Evolutionary conservation across 2,113 vertebrate genomes (phyloP), one percentile per base, ranked within the genome.

Genomic region (Xiphorhynchus elegans): DNA sequence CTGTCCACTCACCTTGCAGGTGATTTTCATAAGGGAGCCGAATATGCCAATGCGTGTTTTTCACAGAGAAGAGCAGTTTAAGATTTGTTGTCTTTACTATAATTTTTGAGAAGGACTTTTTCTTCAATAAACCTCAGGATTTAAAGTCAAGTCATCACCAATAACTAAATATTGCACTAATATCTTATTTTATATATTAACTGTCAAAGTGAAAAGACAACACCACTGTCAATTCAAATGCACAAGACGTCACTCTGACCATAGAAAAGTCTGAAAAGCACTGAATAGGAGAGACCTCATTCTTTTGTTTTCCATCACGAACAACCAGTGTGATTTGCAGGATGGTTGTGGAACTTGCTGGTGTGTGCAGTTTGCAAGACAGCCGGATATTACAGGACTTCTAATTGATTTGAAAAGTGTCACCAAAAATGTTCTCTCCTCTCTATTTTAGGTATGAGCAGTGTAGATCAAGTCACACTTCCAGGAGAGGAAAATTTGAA

Each of bases 1-100:
- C 44, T 88, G 46, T 6, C 53, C 1, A 0, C 25, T 83, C 3
- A 1, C 11, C 6, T 3, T 12, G 7, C 29, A 47, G n/a, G 44
- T 56, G 72, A 72, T 53, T 88, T 90, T 69, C 23, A 1, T n/a
- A 80, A 83, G 5, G 13, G 17, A 52, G 13, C 26, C 82, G 53
- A 72, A 53, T 49, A 59, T 23, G 13, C 7, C 47, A 77, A 5
- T 5, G 7, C 13, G 9, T 19, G 8, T 19, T 85, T 87, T 85
- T 58, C 39, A 80, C 63, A 47, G 9, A 47, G 42, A 64, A 70
- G 4, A 40, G 12, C 31, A 70, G 20, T 74, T 93, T 25, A 64
- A 53, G 6, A 24, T 74, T 37, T 59, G 52, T 74, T 93, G n/a
- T 28, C 15, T 80, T 76, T 13, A 37, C 17, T 12, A 7, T 35